Evolutionary conservation across 1,140 invertebrate genomes (phyloP), one percentile per base, ranked within the genome.

Genomic region (Gryllus bimaculatus): DNA sequence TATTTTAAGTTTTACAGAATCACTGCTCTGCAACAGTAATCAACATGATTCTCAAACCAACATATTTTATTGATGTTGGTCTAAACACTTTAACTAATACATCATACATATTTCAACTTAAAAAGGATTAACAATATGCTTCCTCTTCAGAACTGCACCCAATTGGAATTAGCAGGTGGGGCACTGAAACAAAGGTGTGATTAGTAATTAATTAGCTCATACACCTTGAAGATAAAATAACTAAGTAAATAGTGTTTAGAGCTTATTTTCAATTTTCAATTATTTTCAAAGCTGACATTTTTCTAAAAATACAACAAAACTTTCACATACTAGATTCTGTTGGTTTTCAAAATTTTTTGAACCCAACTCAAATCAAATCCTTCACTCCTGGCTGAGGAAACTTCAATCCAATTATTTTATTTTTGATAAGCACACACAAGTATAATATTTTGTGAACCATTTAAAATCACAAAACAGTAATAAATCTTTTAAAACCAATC

Each of bases 81-180:
- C 26, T 39, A 39, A 39, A 39, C 26, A 39, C 26, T 39, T 39
- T 39, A 39, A 39, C 26, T 39, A 39, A 39, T 39, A 39, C 26
- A 39, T 39, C 26, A 39, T 39, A 39, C 26, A 39, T 39, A 39
- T 39, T 39, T 39, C 26, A 39, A 39, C 26, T 39, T 39, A 39
- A 39, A 39, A 39, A 39, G 26, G 39, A 47, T 10, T 15, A 76
- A 47, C 18, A 10, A 47, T 76, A 47, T 20, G 74, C 73, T 18
- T 18, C n/a, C 39, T 47, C 76, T 48, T 89, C 91, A 93, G 86
- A 93, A 93, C 84, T 93, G 92, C 80, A 93, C 92, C 92, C 91
- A 93, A 85, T 90, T 91, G 66, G 90, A 87, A 84, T 91, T 92
- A 79, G 87, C 85, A 48, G 89, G 85, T 74, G 85, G 81, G 73